Base-by-base conservation (phyloP, 2,113 vertebrate genomes). In the Empidonax alnorum region DNA sequence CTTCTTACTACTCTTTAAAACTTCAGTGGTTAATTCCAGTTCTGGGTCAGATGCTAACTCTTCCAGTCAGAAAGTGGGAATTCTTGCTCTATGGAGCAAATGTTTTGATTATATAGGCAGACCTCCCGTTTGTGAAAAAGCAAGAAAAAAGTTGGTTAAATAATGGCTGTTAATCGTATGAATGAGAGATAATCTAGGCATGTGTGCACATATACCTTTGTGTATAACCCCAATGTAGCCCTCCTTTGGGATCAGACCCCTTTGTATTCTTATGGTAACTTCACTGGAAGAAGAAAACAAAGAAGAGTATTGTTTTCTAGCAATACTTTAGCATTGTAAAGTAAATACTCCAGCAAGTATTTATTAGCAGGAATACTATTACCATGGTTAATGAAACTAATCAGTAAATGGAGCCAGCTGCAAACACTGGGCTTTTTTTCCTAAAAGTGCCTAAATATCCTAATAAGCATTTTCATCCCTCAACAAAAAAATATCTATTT, bases 281-380 rank as follows among this genome's bases (percentile, higher is more conserved):
- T 95, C 65, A 90, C 18, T 78, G 73, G 49, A 95, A 88, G 41
- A 27, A 95, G 76, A 86, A 88, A 93, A 95, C 92, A 96, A 94
- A 93, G 88, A 21, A 50, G 21, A 90, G 37, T 90, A 92, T 81
- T 97, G 93, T 95, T 89, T 95, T 87, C 80, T 71, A 95, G 68
- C 76, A 89, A 63, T 87, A 68, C 76, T 92, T 97, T 21, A 87
- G 30, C 80, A 87, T 12, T 84, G 76, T 81, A 86, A 94, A 92
- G 76, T 59, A 93, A 97, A 93, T 94, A 96, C 69, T 94, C 20
- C 52, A 89, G 65, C 86, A 94, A 90, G 88, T 84, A 96, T 97
- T 95, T 96, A 94, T 93, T 95, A 94, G 90, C 88, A 90, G 86
- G 50, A 95, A 92, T 90, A 95, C n/a, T 89, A 86, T 95, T 93